These are phyloP conservation scores for Harpagoxenus sublaevis DNA, from an alignment of 2,888 invertebrate genomes.

Conservation along the genomic window DNA sequence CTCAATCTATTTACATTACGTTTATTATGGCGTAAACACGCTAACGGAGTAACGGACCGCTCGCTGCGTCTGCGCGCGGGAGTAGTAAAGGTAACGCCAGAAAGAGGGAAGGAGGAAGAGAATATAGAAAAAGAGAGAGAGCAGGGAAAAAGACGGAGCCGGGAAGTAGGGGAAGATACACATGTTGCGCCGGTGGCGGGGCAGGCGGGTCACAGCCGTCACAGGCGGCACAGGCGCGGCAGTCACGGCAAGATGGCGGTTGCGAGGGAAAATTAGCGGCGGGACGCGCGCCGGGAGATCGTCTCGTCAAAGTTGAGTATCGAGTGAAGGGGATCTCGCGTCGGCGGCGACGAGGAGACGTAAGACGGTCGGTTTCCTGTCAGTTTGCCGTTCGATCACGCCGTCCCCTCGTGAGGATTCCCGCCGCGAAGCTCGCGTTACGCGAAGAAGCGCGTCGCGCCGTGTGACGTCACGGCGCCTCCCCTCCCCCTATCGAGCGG, in stretches of 20 bases:
- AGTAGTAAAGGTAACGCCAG: too few species aligned
- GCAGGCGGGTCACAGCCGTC: neutral
- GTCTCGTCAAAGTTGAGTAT: neutral
- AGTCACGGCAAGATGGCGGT: conserved; percentile 17
- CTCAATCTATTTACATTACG: neutral
- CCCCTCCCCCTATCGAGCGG: too few species aligned
- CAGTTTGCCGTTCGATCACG: neutral
- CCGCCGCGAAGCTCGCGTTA: neutral
- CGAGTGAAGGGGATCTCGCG: conserved; percentile 12
- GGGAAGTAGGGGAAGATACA: neutral
- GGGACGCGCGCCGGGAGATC: neutral
- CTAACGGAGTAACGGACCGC: neutral
- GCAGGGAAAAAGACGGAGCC: neutral
- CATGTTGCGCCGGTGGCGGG: conserved; percentile 12
- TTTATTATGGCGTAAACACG: neutral
- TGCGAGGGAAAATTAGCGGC: conserved; percentile 36
- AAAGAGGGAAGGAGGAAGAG: neutral
- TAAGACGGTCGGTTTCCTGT: neutral
- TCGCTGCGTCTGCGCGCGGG: neutral
- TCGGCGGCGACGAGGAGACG: neutral
- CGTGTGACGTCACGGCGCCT: conserved; percentile 11
- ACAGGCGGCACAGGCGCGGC: neutral
- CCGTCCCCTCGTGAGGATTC: conserved; percentile 2
- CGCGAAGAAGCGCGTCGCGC: conserved; percentile 3
- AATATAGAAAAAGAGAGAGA: neutral